phyloP scores from a whole-genome alignment of 2,888 invertebrate genomes.

The Pandemis heparana region DNA sequence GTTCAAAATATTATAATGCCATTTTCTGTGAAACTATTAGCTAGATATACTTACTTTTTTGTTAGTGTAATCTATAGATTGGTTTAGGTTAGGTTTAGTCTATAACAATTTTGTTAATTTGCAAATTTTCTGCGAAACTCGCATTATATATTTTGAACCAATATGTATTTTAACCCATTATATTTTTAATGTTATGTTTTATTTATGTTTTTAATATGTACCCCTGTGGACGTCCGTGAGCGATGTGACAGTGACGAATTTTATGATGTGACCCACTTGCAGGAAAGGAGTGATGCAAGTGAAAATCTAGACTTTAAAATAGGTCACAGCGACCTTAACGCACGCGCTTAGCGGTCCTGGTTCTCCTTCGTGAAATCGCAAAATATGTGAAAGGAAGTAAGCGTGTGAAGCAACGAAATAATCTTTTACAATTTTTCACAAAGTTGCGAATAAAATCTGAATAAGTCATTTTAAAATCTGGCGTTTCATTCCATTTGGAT shows the following conservation, averaged over 20 bases:
- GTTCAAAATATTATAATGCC: no score
- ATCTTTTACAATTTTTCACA: not conserved
- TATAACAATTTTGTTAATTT: no score
- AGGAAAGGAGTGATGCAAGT: not conserved
- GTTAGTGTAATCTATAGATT: no score
- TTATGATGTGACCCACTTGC: not conserved
- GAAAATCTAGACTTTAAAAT: not conserved
- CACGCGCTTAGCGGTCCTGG: no score
- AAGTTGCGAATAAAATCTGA: not conserved
- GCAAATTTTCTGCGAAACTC: no score
- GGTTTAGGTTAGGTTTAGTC: no score
- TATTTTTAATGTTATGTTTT: no score
- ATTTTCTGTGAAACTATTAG: no score
- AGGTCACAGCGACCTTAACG: constrained; percentile 14
- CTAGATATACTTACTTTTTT: no score
- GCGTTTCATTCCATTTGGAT: not conserved
- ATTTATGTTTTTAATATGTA: no score
- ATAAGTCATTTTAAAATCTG: not conserved
- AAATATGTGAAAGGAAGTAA: not conserved
- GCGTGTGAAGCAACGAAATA: not conserved
- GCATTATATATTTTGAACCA: no score
- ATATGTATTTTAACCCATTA: no score
- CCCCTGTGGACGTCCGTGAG: not conserved
- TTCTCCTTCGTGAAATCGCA: not conserved
- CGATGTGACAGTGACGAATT: not conserved